Conservation (phyloP, 2,888 invertebrate genomes). For the Drosophila nr. medialis region DNA sequence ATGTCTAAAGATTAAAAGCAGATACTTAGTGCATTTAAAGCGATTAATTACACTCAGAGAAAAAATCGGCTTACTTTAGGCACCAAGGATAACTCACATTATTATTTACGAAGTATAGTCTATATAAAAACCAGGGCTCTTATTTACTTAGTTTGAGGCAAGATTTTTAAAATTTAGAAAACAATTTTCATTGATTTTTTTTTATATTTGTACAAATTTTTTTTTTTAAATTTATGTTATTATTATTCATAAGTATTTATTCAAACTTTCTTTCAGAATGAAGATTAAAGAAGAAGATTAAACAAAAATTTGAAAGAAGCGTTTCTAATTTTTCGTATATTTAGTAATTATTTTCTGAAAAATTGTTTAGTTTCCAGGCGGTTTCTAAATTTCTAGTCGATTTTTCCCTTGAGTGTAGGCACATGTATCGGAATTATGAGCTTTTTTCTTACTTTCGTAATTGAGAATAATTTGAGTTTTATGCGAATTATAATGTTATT, state of each 20-base stretch:
- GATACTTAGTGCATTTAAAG: neutral
- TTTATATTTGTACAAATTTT: neutral
- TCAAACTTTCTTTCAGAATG: no score
- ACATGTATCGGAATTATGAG: constrained; percentile 17
- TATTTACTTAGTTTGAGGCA: neutral
- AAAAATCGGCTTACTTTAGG: neutral
- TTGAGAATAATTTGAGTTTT: neutral
- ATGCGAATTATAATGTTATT: constrained; percentile 13
- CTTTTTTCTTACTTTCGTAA: constrained; percentile 1
- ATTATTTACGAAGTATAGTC: neutral
- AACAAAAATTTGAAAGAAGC: neutral
- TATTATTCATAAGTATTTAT: neutral
- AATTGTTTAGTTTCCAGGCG: neutral
- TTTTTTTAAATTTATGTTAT: neutral
- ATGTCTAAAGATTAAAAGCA: neutral
- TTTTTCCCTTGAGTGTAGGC: no score
- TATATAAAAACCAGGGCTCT: neutral
- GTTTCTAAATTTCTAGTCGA: neutral
- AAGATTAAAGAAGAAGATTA: no score
- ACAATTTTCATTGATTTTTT: neutral
- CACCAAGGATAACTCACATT: neutral
- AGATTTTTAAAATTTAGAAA: neutral
- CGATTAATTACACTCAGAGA: neutral
- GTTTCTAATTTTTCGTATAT: neutral
- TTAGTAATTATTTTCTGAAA: neutral